Conservation (phyloP, 1,140 invertebrate genomes). For the Grapholita molesta region DNA sequence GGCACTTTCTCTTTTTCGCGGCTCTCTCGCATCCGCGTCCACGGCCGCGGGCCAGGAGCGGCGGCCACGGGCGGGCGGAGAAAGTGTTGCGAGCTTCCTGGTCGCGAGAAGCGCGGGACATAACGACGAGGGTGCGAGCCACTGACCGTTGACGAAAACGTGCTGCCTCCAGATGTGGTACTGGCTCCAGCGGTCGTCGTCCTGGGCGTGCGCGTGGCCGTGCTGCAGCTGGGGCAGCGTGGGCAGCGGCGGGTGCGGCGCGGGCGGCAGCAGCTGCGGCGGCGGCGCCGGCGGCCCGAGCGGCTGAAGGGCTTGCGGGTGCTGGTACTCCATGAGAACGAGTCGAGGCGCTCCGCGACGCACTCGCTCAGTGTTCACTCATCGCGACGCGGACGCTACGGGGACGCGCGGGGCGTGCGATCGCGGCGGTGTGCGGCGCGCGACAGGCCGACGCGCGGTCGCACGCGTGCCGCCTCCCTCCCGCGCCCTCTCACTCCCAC, state of each 20-base stretch:
- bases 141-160: slow-evolving; percentile 81
- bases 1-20: slow-evolving; percentile 56
- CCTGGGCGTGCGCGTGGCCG: slow-evolving; percentile 69
- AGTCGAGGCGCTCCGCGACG: slow-evolving; percentile 35
- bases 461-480: slow-evolving; percentile 27
- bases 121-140: slow-evolving; percentile 16
- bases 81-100: slow-evolving; percentile 48
- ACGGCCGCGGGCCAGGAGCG: slow-evolving; percentile 19
- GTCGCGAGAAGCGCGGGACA: slow-evolving; percentile 14
- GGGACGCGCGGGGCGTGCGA: slow-evolving; percentile 46
- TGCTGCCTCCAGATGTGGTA: slow-evolving; percentile 81
- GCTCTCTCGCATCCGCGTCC: slow-evolving; percentile 28
- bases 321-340: slow-evolving; percentile 61
- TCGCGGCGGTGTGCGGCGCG: slow-evolving; percentile 44
- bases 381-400: slow-evolving; percentile 53
- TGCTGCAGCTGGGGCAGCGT: slow-evolving; percentile 68
- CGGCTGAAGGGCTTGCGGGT: slow-evolving; percentile 49
- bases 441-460: slow-evolving; percentile 31
- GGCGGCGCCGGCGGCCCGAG: slow-evolving; percentile 60
- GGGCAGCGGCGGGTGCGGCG: slow-evolving; percentile 60
- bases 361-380: slow-evolving; percentile 55
- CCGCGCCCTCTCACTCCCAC: slow-evolving; percentile 28
- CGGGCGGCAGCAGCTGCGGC: slow-evolving; percentile 52
- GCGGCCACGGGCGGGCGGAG: slow-evolving; percentile 29
- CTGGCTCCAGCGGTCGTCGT: slow-evolving; percentile 78